A percentile compares a stretch with the other conserved stretches of the same genome.
phyloP scores from a whole-genome alignment of 2,888 invertebrate genomes.

The Leptinotarsa rubiginosa region DNA sequence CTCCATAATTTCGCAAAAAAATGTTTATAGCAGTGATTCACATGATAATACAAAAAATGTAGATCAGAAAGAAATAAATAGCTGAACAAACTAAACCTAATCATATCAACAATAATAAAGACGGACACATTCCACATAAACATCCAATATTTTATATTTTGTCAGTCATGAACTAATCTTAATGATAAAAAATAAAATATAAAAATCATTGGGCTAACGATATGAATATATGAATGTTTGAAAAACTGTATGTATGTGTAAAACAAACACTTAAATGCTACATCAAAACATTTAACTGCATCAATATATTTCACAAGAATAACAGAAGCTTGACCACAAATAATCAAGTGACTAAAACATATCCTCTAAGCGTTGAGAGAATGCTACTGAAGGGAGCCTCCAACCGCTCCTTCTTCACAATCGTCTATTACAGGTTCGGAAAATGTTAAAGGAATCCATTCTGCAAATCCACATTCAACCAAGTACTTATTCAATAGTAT shows the following conservation, averaged over 20 bases:
- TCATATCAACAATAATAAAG: constrained; percentile 10
- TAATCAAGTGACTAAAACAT: constrained; percentile 55
- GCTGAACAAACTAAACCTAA: not conserved
- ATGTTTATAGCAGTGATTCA: not conserved
- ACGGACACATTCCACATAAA: not conserved
- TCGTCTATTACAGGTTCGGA: constrained; percentile 30
- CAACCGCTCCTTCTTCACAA: constrained; percentile 43
- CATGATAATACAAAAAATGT: not conserved
- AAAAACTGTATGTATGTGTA: constrained; percentile 38
- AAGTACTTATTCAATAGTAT: constrained; percentile 89
- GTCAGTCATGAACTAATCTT: constrained; percentile 43
- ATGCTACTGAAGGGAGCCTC: constrained; percentile 41
- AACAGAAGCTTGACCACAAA: constrained; percentile 52
- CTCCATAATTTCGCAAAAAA: not conserved
- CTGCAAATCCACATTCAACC: constrained; percentile 85
- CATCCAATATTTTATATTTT: constrained; percentile 34
- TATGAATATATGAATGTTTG: constrained; percentile 43
- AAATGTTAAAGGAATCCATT: constrained; percentile 71
- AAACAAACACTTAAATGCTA: constrained; percentile 37
- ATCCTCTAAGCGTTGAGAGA: constrained; percentile 26
- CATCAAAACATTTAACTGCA: constrained; percentile 41
- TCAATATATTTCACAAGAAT: constrained; percentile 42
- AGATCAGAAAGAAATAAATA: constrained; percentile 8
- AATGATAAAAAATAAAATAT: constrained; percentile 42
- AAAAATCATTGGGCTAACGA: constrained; percentile 45